Base-by-base conservation (phyloP, 2,888 invertebrate genomes). In the Dryobota labecula region DNA sequence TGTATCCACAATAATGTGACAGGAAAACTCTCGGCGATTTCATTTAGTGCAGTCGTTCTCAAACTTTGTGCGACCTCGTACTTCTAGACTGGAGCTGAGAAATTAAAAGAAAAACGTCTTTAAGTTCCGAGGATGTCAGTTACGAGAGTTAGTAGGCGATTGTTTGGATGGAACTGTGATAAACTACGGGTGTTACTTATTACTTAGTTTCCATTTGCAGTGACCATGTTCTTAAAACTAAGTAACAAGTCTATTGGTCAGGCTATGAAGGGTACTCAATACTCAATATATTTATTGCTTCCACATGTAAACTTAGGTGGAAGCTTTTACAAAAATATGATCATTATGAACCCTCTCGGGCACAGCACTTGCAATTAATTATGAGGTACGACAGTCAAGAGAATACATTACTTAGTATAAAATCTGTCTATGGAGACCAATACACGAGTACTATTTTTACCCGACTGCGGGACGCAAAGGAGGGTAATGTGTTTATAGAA, bases 1-100 rank as follows among this genome's bases (percentile, higher is more conserved):
- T 76, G 71, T 74, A 74, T 82, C 73, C 69, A 78, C 82, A 84
- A 75, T 78, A 77, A 78, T 70, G 65, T 64, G 84, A 74, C 86
- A 82, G 79, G 71, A 82, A 76, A 76, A 74, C 72, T 72, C 66
- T 60, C 63, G 56, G 74, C 73, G 70, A 77, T 78, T 86, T 78
- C 84, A 83, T 86, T 80, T 82, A 75, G 54, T 41, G 24, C 74
- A 76, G 74, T 36, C 53, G n/a, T 41, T 18, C 83, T 75, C 78
- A 84, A 86, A 86, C 41, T 86, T 80, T 76, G 13, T 36, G 9
- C 54, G 9, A 63, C 27, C 20, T 18, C 38, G 20, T 13, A 61
- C 27, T 60, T 65, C 1, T 20, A n/a, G 20, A 61, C 33, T 63
- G 41, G 18, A n/a, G 20, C 27, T 58, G 13, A 45, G 51, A 53